A percentile compares a stretch with the other conserved stretches of the same genome.
Conservation (phyloP, 1,140 invertebrate genomes). For the honey bee (Apis mellifera) region DNA sequence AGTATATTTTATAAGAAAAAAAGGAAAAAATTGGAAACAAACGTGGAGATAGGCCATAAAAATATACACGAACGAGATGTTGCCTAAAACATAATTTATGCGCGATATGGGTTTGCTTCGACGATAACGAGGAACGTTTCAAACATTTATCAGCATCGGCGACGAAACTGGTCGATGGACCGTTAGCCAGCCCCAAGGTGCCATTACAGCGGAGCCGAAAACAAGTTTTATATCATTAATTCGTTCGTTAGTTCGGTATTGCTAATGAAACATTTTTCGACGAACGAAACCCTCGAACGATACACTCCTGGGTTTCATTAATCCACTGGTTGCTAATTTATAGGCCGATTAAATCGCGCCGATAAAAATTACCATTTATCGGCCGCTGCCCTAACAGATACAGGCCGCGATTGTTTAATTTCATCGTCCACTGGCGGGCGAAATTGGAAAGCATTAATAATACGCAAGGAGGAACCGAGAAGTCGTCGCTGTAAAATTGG, state of each 20-base stretch:
- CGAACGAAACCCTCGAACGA: neutral
- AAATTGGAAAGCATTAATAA: conserved; percentile 12
- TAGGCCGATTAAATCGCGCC: conserved; percentile 45
- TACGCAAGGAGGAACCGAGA: neutral
- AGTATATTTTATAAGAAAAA: no score
- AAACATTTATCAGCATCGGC: conserved; percentile 28
- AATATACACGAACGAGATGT: no score
- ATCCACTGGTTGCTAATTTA: conserved; percentile 49
- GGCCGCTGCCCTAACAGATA: conserved; percentile 21
- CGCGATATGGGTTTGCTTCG: no score
- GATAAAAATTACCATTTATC: conserved; percentile 44
- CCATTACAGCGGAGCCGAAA: conserved; percentile 30
- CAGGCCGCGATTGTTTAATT: conserved; percentile 28
- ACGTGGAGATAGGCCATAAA: neutral
- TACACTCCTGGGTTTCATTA: conserved; percentile 42
- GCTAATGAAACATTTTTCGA: conserved; percentile 39
- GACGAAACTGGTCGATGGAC: conserved; percentile 12
- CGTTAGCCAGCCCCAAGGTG: conserved; percentile 10
- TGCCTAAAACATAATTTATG: conserved; percentile 3
- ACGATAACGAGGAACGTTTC: conserved; percentile 11
- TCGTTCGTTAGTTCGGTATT: conserved; percentile 36
- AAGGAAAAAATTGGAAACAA: neutral
- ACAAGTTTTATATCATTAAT: conserved; percentile 43
- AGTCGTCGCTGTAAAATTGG: neutral
- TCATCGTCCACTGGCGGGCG: neutral